Percentiles rank a stretch among this genome's conserved stretches.
Evolutionary conservation across 2,888 invertebrate genomes (phyloP).

Genomic region (Chymomyza fuscimana): DNA sequence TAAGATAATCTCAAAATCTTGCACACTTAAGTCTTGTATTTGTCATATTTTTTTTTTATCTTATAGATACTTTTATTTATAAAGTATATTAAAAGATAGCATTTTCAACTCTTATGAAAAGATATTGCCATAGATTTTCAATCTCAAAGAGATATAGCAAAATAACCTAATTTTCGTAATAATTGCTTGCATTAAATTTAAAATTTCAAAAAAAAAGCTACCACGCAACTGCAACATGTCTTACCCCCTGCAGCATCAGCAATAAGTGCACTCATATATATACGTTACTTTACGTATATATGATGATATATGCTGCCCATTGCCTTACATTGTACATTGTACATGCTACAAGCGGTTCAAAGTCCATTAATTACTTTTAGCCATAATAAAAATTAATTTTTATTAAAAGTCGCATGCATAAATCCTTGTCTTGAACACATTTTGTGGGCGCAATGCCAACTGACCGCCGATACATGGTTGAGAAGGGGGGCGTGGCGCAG

Average conservation of each 20-base stretch:
- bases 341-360: slow-evolving; percentile 56
- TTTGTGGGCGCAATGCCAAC: slow-evolving; percentile 34
- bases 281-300: neutral
- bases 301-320: neutral
- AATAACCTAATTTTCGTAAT: too few species aligned
- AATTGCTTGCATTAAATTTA: too few species aligned
- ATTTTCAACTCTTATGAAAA: too few species aligned
- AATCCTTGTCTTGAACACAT: slow-evolving; percentile 61
- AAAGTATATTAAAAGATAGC: too few species aligned
- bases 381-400: slow-evolving; percentile 73
- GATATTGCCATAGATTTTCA: too few species aligned
- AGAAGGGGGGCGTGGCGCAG: slow-evolving; percentile 21
- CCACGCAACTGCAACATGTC: neutral
- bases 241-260: neutral
- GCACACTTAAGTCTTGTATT: too few species aligned
- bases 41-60: too few species aligned
- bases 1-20: too few species aligned
- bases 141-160: too few species aligned
- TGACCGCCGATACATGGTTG: slow-evolving; percentile 23
- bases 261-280: neutral
- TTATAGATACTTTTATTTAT: too few species aligned
- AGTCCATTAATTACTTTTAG: slow-evolving; percentile 71
- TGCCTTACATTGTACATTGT: slow-evolving; percentile 57
- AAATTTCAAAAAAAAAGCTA: too few species aligned
- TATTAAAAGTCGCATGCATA: slow-evolving; percentile 70